Conservation (phyloP, 2,888 invertebrate genomes). For the Mechanitis messenoides region DNA sequence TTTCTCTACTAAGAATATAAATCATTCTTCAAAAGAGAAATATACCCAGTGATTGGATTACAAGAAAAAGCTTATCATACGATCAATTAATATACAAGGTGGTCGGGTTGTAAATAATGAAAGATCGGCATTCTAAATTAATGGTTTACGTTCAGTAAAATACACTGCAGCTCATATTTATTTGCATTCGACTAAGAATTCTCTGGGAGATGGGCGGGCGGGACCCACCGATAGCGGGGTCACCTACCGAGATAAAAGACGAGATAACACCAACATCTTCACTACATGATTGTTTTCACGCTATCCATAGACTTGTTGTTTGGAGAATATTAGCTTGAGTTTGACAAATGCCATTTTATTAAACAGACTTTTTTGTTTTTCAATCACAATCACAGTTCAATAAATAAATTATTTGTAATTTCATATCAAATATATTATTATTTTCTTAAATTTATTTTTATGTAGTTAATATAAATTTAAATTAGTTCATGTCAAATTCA, state of each 20-base stretch:
- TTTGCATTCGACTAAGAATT: constrained; percentile 40
- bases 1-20: constrained; percentile 16
- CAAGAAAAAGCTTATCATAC: constrained; percentile 46
- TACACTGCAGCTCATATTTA: constrained; percentile 42
- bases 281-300: constrained; percentile 59
- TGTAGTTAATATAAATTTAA: no score
- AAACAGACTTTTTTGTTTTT: no score
- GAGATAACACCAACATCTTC: constrained; percentile 63
- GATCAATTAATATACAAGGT: constrained; percentile 73
- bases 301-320: constrained; percentile 33
- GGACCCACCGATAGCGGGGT: constrained; percentile 62
- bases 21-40: constrained; percentile 21
- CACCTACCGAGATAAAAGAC: constrained; percentile 68
- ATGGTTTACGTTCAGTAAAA: constrained; percentile 49
- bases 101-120: constrained; percentile 65
- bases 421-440: no score
- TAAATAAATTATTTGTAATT: no score
- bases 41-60: constrained; percentile 22
- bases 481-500: no score
- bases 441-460: no score
- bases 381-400: no score
- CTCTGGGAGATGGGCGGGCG: constrained; percentile 63
- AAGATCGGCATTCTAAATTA: constrained; percentile 67
- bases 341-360: constrained; percentile 12
- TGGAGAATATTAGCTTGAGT: constrained; percentile 16